Conservation (phyloP, 2,888 invertebrate species). For the Hecatera dysodea region DNA sequence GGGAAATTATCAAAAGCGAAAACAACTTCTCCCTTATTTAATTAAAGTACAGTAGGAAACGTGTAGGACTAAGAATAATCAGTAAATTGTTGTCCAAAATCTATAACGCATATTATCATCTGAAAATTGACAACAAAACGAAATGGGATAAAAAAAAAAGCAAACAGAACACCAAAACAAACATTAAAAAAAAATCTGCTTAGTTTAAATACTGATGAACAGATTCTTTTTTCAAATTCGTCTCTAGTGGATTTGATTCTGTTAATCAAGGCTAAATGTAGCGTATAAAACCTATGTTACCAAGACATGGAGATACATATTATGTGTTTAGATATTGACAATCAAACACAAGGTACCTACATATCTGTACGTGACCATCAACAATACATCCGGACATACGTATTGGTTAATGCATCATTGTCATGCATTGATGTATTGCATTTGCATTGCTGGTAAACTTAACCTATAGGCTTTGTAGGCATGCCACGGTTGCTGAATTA, state of each 20-base stretch:
- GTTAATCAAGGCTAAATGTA: too few relatives aligned
- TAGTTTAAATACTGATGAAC: too few relatives aligned
- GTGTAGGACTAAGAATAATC: neutral
- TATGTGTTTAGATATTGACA: conserved; percentile 13
- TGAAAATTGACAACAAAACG: neutral
- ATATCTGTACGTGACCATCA: conserved; percentile 28
- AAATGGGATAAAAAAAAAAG: too few relatives aligned
- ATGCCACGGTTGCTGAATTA: too few relatives aligned
- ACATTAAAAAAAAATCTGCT: too few relatives aligned
- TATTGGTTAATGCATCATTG: conserved; percentile 48
- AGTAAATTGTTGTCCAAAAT: too few relatives aligned
- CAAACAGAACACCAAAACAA: too few relatives aligned
- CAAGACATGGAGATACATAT: neutral
- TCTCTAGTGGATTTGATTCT: too few relatives aligned
- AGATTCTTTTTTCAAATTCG: too few relatives aligned
- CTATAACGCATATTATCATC: too few relatives aligned
- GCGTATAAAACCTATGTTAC: neutral
- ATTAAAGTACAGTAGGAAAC: neutral
- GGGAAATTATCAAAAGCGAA: too few relatives aligned
- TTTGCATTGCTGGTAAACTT: conserved; percentile 16
- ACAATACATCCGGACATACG: conserved; percentile 14
- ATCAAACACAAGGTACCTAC: conserved; percentile 18
- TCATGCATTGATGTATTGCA: conserved; percentile 42
- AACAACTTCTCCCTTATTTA: too few relatives aligned
- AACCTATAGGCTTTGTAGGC: neutral